A percentile compares a stretch with the other conserved stretches of the same genome.
Conservation (phyloP, 2,113 vertebrate species). For the Cynopterus brachyotis region DNA sequence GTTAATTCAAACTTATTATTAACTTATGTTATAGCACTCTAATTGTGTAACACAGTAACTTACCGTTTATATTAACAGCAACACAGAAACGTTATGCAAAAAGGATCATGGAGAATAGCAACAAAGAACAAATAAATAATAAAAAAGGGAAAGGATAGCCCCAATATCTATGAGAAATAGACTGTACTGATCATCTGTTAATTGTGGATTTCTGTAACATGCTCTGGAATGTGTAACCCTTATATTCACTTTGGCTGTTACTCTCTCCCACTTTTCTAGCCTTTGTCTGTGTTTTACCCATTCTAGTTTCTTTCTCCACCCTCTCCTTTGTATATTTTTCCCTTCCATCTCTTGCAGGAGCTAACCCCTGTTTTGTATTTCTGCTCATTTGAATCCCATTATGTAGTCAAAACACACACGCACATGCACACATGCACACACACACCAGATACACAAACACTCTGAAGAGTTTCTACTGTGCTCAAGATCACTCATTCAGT, state of each 20-base stretch:
- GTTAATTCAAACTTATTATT: neutral
- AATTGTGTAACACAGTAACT: neutral
- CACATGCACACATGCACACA: neutral
- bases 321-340: neutral
- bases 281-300: neutral
- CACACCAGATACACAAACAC: neutral
- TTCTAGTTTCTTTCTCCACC: neutral
- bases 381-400: neutral
- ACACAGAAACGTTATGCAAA: neutral
- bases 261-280: neutral
- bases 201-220: neutral
- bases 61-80: neutral
- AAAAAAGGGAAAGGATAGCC: neutral
- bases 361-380: neutral
- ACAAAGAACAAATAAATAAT: neutral
- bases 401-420: neutral
- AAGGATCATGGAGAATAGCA: neutral
- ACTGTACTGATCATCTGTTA: neutral
- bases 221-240: neutral
- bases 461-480: neutral
- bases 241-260: neutral
- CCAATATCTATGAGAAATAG: neutral
- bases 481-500: neutral
- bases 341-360: neutral
- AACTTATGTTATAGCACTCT: neutral